These are phyloP conservation scores for Dicranocentrus wangi DNA, from an alignment of 2,888 invertebrate species.

Conservation along the genomic window DNA sequence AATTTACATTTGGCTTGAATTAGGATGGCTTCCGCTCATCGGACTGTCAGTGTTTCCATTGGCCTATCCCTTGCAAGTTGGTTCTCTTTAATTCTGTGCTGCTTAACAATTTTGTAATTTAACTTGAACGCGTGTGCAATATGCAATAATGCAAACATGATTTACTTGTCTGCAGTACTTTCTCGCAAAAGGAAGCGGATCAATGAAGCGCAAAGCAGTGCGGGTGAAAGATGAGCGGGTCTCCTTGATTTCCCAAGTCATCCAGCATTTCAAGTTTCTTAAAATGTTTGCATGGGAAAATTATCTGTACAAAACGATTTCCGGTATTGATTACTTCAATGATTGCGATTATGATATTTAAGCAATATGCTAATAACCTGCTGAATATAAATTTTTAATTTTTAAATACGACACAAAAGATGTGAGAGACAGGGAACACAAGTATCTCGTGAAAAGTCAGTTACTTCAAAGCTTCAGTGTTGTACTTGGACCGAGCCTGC, in stretches of 20 bases:
- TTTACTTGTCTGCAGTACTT: constrained; percentile 74
- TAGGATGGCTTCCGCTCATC: constrained; percentile 78
- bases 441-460: constrained; percentile 77
- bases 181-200: constrained; percentile 75
- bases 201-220: constrained; percentile 74
- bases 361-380: neutral
- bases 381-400: constrained; percentile 13
- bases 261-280: constrained; percentile 79
- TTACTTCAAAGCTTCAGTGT: constrained; percentile 79
- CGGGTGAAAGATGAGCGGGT: constrained; percentile 76
- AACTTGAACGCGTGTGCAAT: no score
- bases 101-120: no score
- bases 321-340: constrained; percentile 74
- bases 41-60: constrained; percentile 77
- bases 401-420: constrained; percentile 75
- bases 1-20: constrained; percentile 76
- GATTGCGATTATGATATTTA: no score
- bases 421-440: constrained; percentile 77
- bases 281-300: constrained; percentile 82
- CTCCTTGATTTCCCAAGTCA: constrained; percentile 78
- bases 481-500: constrained; percentile 79
- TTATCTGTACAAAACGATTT: constrained; percentile 77
- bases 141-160: neutral
- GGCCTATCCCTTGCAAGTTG: constrained; percentile 78
- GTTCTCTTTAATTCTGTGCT: no score